Evolutionary conservation across 2,113 vertebrate genomes (phyloP), one percentile per base, ranked within the genome.

Genomic region (Speoplatyrhinus poulsoni): DNA sequence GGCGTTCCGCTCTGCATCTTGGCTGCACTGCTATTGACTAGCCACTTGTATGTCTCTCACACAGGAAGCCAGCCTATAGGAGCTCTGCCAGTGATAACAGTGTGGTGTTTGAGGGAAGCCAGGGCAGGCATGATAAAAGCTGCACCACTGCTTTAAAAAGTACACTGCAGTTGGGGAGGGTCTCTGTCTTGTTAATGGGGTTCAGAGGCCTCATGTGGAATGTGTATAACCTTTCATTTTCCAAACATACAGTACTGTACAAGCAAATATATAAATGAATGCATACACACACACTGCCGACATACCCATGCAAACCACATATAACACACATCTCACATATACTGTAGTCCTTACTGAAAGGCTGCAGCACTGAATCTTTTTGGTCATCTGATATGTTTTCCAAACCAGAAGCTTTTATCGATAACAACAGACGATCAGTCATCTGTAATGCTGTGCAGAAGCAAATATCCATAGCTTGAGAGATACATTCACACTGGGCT

Each of bases 371-470:
- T 54, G 68, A 50, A 60, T 78, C 68, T 81, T 62, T 26, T 62
- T 10, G 33, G 60, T 50, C 65, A 56, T 69, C 52, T 62, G 56
- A 85, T 81, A 73, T 78, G 67, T 62, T 82, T 80, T 54, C 62
- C 13, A 56, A 69, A 73, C 26, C 17, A 67, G 32, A 65, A 3
- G 48, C 46, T 46, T 36, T 59, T 55, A 79, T 82, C 71, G 63
- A 76, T 79, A 41, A 32, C 3, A 61, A 3, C 56, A 62, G 56
- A 26, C 26, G 2, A 2, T 26, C 26, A 3, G 15, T 19, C 32
- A 69, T 1, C 12, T 54, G 9, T 48, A 16, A 66, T 65, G 17
- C 26, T 26, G 26, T 3, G 26, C 54, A 47, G 41, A 59, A 59
- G 12, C 41, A 64, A 5, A 12, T 53, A 2, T 54, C 50, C 32